Conservation (phyloP, 1,140 invertebrate genomes). For the Chionoecetes opilio region DNA sequence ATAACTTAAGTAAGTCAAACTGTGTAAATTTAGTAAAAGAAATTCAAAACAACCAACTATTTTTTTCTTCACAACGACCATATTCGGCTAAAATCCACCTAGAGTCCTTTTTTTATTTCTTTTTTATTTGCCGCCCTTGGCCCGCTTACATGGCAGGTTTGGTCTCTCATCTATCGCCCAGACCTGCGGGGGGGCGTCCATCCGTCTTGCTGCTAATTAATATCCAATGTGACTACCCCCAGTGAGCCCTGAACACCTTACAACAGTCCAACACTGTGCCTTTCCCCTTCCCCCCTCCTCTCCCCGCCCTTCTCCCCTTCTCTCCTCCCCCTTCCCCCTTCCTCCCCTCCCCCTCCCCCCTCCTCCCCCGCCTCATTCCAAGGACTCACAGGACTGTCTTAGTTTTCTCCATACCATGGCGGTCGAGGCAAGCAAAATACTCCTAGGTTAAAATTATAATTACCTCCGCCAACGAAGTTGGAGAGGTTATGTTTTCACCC, state of each 20-base stretch:
- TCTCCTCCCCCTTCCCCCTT: not conserved
- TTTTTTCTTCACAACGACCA: not conserved
- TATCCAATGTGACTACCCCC: not conserved
- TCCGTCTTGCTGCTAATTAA: conserved; percentile 8
- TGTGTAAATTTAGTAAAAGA: no score
- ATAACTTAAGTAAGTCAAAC: no score
- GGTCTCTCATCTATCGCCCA: not conserved
- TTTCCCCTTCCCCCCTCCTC: not conserved
- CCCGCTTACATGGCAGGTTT: not conserved
- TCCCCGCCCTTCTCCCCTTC: not conserved
- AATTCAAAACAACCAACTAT: no score
- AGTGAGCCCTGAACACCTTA: not conserved
- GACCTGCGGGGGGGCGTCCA: not conserved
- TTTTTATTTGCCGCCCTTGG: no score
- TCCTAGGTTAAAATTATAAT: no score
- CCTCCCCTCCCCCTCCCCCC: not conserved
- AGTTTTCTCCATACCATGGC: no score
- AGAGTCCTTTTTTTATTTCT: not conserved
- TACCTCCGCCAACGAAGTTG: no score
- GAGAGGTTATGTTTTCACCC: no score
- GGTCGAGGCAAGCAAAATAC: no score
- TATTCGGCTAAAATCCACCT: not conserved
- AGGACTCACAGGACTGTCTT: no score
- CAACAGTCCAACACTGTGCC: not conserved
- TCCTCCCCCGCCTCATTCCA: not conserved